These are phyloP conservation scores for Coelogynopora nodosa DNA, from an alignment of 2,888 invertebrate species.

Conservation along the genomic window DNA sequence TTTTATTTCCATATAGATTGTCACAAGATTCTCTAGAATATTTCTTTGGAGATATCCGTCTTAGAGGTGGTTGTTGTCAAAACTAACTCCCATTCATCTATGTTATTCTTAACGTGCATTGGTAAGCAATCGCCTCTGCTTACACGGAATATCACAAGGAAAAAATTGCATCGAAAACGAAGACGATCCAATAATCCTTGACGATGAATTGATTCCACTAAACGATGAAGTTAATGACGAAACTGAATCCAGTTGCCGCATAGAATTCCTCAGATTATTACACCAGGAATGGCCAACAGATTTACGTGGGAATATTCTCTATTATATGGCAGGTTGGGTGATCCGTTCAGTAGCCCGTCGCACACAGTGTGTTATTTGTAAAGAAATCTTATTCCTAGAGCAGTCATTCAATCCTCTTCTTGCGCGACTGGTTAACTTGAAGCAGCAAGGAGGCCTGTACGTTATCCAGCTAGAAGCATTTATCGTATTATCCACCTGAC, in stretches of 20 bases:
- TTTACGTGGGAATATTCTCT: not conserved
- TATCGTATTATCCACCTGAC: not conserved
- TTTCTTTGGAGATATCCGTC: not conserved
- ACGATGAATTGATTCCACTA: not conserved
- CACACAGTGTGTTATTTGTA: no score
- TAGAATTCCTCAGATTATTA: not conserved
- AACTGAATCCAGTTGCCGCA: not conserved
- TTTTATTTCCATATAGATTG: not conserved
- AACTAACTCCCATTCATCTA: not conserved
- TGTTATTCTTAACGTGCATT: not conserved
- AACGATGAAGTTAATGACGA: not conserved
- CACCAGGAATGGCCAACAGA: not conserved
- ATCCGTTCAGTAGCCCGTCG: no score
- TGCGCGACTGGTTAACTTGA: not conserved
- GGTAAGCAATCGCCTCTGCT: not conserved
- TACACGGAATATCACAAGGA: not conserved
- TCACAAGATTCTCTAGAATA: not conserved
- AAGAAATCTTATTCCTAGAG: not conserved
- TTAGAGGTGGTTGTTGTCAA: not conserved
- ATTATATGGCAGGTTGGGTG: not conserved
- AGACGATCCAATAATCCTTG: not conserved
- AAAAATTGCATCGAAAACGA: not conserved
- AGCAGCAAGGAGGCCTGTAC: not conserved
- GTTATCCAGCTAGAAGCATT: no score
- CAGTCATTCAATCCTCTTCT: not conserved